Evolutionary conservation across 2,797 vertebrate genomes (phyloP).

Genomic region (Girardinus metallicus): DNA sequence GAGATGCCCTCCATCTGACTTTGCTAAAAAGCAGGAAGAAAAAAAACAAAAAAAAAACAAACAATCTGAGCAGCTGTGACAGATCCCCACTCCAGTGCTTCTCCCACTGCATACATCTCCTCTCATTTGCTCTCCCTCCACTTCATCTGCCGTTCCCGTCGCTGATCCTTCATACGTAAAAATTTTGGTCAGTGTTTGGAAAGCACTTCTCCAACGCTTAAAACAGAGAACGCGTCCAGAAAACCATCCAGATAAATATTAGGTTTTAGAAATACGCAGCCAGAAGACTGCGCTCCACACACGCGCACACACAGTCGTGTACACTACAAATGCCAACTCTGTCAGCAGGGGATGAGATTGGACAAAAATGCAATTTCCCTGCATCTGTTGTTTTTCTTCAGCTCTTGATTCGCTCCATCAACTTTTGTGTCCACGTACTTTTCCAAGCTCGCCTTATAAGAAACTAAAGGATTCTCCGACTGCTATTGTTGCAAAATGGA

Average conservation of each 20-base stretch:
- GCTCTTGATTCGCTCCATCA: conserved; percentile 20
- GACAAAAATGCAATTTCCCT: conserved; percentile 2
- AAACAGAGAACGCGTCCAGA: not conserved
- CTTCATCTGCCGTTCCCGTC: conserved; percentile 7
- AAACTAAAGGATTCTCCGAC: conserved; percentile 24
- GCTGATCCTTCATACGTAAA: conserved; percentile 21
- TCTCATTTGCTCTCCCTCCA: not conserved
- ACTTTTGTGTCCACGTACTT: conserved; percentile 11
- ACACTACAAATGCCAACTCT: conserved; percentile 11
- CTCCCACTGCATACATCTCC: conserved; percentile 25
- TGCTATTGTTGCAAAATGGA: conserved; percentile 1
- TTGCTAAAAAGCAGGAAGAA: conserved; percentile 42
- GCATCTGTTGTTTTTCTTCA: conserved; percentile 8
- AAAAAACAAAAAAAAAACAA: conserved; percentile 9
- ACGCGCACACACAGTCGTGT: not conserved
- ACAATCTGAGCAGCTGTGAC: conserved; percentile 54
- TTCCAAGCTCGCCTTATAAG: conserved; percentile 3
- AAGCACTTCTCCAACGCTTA: conserved; percentile 23
- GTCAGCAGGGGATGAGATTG: conserved; percentile 8
- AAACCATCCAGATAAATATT: not conserved
- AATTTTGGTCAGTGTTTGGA: conserved; percentile 20
- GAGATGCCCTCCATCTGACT: conserved; percentile 46
- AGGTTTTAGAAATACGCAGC: conserved; percentile 6
- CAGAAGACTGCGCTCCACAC: not conserved
- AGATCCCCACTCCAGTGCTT: conserved; percentile 26